Evolutionary conservation across 2,797 vertebrate genomes (phyloP), one percentile per base, ranked within the genome.

Genomic region (Coilia nasus): DNA sequence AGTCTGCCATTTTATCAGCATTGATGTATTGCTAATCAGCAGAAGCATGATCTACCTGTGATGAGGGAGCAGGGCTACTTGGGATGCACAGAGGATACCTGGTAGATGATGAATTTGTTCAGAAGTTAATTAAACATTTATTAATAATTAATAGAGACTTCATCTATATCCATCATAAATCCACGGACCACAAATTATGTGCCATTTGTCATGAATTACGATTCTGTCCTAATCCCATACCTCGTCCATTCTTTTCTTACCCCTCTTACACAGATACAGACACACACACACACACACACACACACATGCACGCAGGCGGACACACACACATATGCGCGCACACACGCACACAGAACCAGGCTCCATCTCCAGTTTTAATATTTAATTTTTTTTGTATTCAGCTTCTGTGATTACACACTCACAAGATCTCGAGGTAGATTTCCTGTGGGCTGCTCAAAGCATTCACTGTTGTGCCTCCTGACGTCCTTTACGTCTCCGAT

Each of bases 401-500:
- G n/a, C n/a, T 25, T 64, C 60, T 25, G n/a, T 64, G n/a, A 35
- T 75, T 6, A 75, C 31, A 75, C 67, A 41, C 14, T 31, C 31
- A 17, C 35, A 41, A 75, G 67, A 75, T 75, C 28, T 75, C 67
- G 6, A 17, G 0, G 67, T 41, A 75, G 67, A 75, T 75, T 75
- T 75, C 67, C 31, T 35, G 28, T 41, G 31, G 15, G 31, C 28
- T 35, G 67, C 67, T 75, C 67, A 75, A 75, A 75, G 67, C 28
- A 5, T 75, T 57, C 23, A 67, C 60, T 19, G 28, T 83, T 82
- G n/a, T 57, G 78, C 19, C 5, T 12, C 28, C 31, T 19, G 89
- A 92, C 94, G 91, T 92, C 92, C 93, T 94, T 93, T 95, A 92
- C 92, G 90, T 93, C 94, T 94, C 92, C 92, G 91, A 94, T 91